Evolutionary conservation across 2,113 vertebrate species (phyloP).

Genomic region (Thunnus maccoyii): DNA sequence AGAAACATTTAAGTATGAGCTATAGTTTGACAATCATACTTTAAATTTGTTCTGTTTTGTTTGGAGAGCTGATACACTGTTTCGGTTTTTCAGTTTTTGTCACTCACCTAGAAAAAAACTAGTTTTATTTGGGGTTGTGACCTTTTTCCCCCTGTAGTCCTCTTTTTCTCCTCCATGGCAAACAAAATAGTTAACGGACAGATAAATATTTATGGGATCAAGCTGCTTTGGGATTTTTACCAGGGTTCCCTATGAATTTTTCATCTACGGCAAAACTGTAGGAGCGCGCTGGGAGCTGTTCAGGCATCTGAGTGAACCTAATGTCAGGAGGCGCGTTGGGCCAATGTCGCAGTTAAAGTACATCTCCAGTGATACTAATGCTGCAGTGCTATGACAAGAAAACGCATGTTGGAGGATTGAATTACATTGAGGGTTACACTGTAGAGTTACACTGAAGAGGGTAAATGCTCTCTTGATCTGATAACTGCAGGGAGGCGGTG

Average conservation of each 20-base stretch:
- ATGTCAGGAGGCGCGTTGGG: conserved; percentile 47
- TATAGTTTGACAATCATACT: neutral
- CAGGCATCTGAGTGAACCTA: conserved; percentile 45
- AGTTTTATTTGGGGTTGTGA: conserved; percentile 40
- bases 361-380: conserved; percentile 27
- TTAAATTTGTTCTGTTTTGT: neutral
- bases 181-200: conserved; percentile 69
- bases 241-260: conserved; percentile 72
- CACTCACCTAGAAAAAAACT: conserved; percentile 33
- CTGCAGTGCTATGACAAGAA: neutral
- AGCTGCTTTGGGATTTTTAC: conserved; percentile 55
- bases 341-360: conserved; percentile 24
- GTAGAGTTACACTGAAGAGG: neutral
- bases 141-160: conserved; percentile 31
- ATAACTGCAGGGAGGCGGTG: neutral
- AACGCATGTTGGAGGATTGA: neutral
- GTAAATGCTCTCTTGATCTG: neutral
- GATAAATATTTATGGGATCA: conserved; percentile 80
- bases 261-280: conserved; percentile 66
- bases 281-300: conserved; percentile 48
- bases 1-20: no score
- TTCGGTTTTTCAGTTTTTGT: conserved; percentile 14
- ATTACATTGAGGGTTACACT: conserved; percentile 2
- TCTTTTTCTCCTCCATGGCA: conserved; percentile 29
- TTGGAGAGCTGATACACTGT: neutral